Percentiles rank a stretch among this genome's conserved stretches.
These are phyloP conservation scores for Agrypnus murinus DNA, from an alignment of 2,888 invertebrate species.

Conservation along the genomic window DNA sequence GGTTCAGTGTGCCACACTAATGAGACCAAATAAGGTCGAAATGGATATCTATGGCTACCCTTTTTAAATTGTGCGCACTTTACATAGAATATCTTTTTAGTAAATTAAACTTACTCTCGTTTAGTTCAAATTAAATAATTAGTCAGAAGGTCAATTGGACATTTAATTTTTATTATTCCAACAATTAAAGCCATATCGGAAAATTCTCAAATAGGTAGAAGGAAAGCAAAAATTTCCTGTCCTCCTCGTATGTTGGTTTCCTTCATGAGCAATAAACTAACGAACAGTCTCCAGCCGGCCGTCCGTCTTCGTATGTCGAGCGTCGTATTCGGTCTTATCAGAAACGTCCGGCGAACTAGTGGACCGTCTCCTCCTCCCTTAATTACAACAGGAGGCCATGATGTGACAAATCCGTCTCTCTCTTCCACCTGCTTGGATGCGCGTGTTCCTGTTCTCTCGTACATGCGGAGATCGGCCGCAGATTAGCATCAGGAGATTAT, in stretches of 20 bases:
- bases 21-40: too few relatives aligned
- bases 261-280: constrained; percentile 39
- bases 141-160: too few relatives aligned
- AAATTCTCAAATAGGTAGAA: constrained; percentile 23
- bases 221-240: constrained; percentile 9
- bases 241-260: constrained; percentile 6
- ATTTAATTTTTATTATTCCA: too few relatives aligned
- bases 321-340: constrained; percentile 50
- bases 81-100: too few relatives aligned
- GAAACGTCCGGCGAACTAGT: constrained; percentile 55
- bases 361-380: constrained; percentile 56
- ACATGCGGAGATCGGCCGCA: constrained; percentile 53
- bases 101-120: too few relatives aligned
- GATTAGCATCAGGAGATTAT: constrained; percentile 62
- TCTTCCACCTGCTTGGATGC: constrained; percentile 49
- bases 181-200: too few relatives aligned
- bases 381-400: constrained; percentile 57
- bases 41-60: too few relatives aligned
- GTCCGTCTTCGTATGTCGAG: constrained; percentile 51
- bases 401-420: constrained; percentile 54
- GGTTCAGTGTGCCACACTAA: too few relatives aligned
- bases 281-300: constrained; percentile 46
- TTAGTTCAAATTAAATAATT: too few relatives aligned
- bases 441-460: constrained; percentile 47
- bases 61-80: too few relatives aligned